These are phyloP conservation scores for Procambarus virginalis DNA, from an alignment of 1,140 invertebrate species.

Conservation along the genomic window DNA sequence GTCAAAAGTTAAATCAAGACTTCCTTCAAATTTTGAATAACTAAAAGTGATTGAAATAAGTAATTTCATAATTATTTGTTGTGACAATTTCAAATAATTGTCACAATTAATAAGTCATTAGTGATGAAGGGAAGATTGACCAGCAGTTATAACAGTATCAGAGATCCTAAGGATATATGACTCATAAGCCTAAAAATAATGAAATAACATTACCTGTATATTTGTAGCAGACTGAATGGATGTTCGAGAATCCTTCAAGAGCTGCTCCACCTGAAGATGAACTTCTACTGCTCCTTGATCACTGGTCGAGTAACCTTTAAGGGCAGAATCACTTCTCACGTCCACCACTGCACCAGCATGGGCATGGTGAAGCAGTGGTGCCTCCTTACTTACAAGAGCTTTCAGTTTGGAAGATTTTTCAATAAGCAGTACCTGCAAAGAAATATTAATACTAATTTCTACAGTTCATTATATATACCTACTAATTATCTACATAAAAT, in stretches of 20 bases:
- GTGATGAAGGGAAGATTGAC: too few relatives aligned
- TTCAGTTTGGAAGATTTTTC: conserved; percentile 15
- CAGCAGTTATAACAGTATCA: too few relatives aligned
- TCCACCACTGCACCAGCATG: conserved; percentile 32
- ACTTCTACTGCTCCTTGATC: conserved; percentile 11
- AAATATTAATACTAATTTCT: neutral
- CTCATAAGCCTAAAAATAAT: too few relatives aligned
- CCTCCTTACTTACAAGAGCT: conserved; percentile 26
- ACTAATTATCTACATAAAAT: too few relatives aligned
- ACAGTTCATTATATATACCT: neutral
- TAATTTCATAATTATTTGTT: too few relatives aligned
- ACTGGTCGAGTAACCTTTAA: neutral
- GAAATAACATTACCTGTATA: conserved; percentile 17
- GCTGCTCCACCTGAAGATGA: conserved; percentile 28
- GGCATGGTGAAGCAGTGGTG: conserved; percentile 45
- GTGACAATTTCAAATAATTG: too few relatives aligned
- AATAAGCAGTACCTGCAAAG: conserved; percentile 40
- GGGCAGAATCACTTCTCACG: neutral
- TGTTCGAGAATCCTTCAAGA: conserved; percentile 22
- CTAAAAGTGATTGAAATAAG: too few relatives aligned
- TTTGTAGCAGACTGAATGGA: conserved; percentile 13
- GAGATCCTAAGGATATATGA: too few relatives aligned
- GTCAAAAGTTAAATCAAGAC: too few relatives aligned
- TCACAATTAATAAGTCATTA: too few relatives aligned
- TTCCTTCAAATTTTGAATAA: too few relatives aligned